These are phyloP conservation scores for Corapipo altera DNA, from an alignment of 2,113 vertebrate species.

Conservation along the genomic window DNA sequence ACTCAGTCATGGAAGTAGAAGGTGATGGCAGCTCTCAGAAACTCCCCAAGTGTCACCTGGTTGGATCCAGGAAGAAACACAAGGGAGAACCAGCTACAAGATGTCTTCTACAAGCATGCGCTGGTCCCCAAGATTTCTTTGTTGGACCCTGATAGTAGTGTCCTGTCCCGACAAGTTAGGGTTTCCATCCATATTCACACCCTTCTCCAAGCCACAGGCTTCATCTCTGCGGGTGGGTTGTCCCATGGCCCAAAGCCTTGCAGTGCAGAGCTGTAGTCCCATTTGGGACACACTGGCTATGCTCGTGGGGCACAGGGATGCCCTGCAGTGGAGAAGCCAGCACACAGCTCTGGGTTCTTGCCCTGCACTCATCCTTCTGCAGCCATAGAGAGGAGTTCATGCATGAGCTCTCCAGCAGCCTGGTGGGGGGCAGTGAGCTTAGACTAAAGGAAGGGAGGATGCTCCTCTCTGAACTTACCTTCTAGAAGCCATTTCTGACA, in stretches of 20 bases:
- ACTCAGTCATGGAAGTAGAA: not conserved
- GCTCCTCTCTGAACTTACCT: not conserved
- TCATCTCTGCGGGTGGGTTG: not conserved
- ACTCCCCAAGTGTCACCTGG: not conserved
- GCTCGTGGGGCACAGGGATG: not conserved
- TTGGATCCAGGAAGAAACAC: not conserved
- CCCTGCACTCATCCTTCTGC: not conserved
- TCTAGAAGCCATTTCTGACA: not conserved
- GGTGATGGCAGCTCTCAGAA: not conserved
- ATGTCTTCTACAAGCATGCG: rapidly evolving
- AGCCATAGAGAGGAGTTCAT: not conserved
- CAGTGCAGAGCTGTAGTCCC: not conserved
- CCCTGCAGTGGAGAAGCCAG: not conserved
- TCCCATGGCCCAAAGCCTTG: not conserved
- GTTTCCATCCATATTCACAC: not conserved
- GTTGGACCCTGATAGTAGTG: not conserved
- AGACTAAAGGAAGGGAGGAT: not conserved
- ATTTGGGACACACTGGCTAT: rapidly evolving
- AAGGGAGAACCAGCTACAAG: rapidly evolving
- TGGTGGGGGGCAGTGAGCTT: not conserved
- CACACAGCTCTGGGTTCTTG: not conserved
- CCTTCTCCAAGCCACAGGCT: not conserved
- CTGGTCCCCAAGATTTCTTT: not conserved
- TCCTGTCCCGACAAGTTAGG: not conserved
- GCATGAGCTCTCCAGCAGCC: not conserved